Evolutionary conservation across 2,113 vertebrate species (phyloP).

Genomic region (Hippotragus niger): DNA sequence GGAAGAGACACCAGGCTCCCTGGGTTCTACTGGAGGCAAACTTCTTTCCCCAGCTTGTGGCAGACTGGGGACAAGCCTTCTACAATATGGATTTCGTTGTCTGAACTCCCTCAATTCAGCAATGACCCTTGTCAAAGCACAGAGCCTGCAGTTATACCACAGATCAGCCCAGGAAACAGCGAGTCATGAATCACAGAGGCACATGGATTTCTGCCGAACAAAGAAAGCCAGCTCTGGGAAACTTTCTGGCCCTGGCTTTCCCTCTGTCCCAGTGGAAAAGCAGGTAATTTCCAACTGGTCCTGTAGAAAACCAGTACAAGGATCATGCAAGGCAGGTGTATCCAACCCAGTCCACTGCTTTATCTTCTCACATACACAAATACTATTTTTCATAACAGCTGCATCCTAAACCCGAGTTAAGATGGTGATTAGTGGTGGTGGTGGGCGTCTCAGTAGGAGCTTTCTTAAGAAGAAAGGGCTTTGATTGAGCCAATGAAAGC

Average conservation of each 20-base stretch:
- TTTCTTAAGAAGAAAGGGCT: conserved; percentile 87
- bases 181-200: conserved; percentile 75
- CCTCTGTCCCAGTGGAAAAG: conserved; percentile 26
- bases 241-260: neutral
- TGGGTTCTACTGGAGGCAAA: conserved; percentile 44
- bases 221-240: conserved; percentile 72
- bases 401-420: conserved; percentile 80
- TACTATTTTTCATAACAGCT: conserved; percentile 81
- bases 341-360: conserved; percentile 56
- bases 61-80: conserved; percentile 62
- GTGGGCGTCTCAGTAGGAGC: conserved; percentile 83
- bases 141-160: conserved; percentile 55
- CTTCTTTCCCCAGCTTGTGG: conserved; percentile 62
- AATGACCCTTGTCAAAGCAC: conserved; percentile 75
- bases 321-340: conserved; percentile 72
- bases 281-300: conserved; percentile 17
- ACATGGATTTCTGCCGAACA: conserved; percentile 77
- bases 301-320: neutral
- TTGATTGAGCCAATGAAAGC: conserved; percentile 88
- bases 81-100: conserved; percentile 81
- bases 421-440: conserved; percentile 85
- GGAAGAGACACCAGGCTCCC: conserved; percentile 20
- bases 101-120: conserved; percentile 61
- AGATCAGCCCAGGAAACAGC: conserved; percentile 75
- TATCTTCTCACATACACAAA: conserved; percentile 65